Evolutionary conservation across 2,797 vertebrate species (phyloP).

Genomic region (Valencia hispanica): DNA sequence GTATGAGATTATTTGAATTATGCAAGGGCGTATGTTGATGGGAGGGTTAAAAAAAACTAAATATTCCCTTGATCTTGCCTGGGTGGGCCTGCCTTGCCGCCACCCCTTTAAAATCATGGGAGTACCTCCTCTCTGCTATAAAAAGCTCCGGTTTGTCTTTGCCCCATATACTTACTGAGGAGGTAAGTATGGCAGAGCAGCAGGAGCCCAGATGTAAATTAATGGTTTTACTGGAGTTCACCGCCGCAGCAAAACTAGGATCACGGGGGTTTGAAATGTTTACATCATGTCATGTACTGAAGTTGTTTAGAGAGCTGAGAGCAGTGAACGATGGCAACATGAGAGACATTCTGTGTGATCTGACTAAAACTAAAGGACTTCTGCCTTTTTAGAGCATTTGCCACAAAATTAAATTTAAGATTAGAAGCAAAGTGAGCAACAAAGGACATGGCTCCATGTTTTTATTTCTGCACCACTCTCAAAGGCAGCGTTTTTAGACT

Average conservation of each 20-base stretch:
- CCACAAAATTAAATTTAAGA: background rate
- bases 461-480: conserved; percentile 33
- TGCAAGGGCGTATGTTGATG: conserved; percentile 74
- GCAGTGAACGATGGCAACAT: conserved; percentile 6
- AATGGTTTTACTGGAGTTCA: conserved; percentile 70
- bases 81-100: conserved; percentile 73
- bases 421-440: conserved; percentile 7
- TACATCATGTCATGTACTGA: conserved; percentile 44
- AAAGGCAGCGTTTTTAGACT: conserved; percentile 11
- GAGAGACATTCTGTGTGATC: conserved; percentile 18
- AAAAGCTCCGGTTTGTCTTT: conserved; percentile 62
- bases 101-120: conserved; percentile 70
- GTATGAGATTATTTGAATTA: conserved; percentile 77
- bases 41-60: conserved; percentile 51
- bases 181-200: conserved; percentile 65
- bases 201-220: conserved; percentile 66
- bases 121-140: conserved; percentile 62
- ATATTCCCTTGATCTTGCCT: conserved; percentile 71
- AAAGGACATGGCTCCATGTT: conserved; percentile 9
- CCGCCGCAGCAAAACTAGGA: conserved; percentile 61
- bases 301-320: conserved; percentile 32
- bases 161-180: conserved; percentile 73
- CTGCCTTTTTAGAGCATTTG: conserved; percentile 1
- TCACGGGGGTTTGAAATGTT: conserved; percentile 55
- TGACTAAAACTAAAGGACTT: background rate